These are phyloP conservation scores for Stomatorhinus walkeri DNA, from an alignment of 2,797 vertebrate species.

Conservation along the genomic window DNA sequence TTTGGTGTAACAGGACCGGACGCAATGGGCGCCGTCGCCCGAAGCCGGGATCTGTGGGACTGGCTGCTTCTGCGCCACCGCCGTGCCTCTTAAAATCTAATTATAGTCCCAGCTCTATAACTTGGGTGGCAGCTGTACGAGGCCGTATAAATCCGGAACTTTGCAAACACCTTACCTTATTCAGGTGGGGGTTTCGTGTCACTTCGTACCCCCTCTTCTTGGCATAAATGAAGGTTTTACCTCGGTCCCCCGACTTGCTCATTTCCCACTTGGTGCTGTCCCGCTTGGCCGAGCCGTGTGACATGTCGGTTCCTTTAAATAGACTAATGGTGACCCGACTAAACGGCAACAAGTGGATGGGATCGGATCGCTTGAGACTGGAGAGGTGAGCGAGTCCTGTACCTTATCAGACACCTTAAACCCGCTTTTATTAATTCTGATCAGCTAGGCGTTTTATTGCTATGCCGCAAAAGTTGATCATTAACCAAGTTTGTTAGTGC, in stretches of 20 bases:
- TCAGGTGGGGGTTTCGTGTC: conserved; percentile 75
- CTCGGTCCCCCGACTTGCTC: conserved; percentile 47
- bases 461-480: not conserved
- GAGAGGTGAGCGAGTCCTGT: not conserved
- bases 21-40: not conserved
- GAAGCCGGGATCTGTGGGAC: not conserved
- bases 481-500: not conserved
- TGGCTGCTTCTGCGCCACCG: not conserved
- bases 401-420: not conserved
- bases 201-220: conserved; percentile 81
- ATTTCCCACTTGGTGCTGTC: conserved; percentile 62
- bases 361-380: conserved; percentile 21
- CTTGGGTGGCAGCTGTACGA: not conserved
- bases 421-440: conserved; percentile 1
- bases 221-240: conserved; percentile 59
- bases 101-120: conserved; percentile 44
- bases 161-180: conserved; percentile 68
- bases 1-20: not conserved
- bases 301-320: conserved; percentile 58
- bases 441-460: not conserved
- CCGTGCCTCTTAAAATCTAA: conserved; percentile 61
- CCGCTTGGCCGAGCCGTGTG: conserved; percentile 47
- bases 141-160: not conserved
- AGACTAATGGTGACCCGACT: conserved; percentile 41
- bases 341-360: conserved; percentile 54